These are phyloP conservation scores for Lasius fuliginosus DNA, from an alignment of 2,888 invertebrate species.

Conservation along the genomic window DNA sequence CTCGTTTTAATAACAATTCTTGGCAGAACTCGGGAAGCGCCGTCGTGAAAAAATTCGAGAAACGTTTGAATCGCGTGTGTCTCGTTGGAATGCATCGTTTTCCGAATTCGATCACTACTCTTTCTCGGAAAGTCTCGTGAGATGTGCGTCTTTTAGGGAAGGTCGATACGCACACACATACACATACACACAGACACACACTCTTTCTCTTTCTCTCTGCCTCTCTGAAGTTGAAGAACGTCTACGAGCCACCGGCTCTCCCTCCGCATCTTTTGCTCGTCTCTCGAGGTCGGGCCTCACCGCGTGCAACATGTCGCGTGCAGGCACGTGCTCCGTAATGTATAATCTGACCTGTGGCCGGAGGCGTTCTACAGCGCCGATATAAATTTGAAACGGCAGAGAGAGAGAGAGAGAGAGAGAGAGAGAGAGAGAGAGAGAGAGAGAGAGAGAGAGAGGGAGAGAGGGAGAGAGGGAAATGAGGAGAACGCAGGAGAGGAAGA, in stretches of 20 bases:
- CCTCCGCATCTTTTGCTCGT: conserved; percentile 30
- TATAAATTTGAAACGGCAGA: conserved; percentile 64
- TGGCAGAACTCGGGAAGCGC: background rate
- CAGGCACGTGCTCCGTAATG: conserved; percentile 74
- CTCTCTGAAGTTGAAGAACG: conserved; percentile 16
- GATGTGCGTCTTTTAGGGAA: conserved; percentile 27
- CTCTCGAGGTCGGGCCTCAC: conserved; percentile 47
- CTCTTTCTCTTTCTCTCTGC: background rate
- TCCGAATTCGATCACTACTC: conserved; percentile 1
- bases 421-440: conserved; percentile 23
- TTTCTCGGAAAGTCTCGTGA: conserved; percentile 25
- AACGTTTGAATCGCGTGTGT: background rate
- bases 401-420: conserved; percentile 27
- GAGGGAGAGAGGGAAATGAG: background rate
- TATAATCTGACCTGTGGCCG: conserved; percentile 73
- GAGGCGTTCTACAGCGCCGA: conserved; percentile 65
- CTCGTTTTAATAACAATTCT: background rate
- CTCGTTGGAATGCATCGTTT: conserved; percentile 16
- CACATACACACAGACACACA: background rate
- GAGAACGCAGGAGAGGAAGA: conserved; percentile 2
- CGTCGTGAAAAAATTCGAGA: background rate
- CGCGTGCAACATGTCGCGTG: conserved; percentile 76
- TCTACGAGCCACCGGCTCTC: conserved; percentile 51
- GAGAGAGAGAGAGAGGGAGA: background rate
- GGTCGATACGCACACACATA: conserved; percentile 2